Base-by-base conservation (phyloP, 2,113 vertebrate species). In the Chloropsis cyanopogon region DNA sequence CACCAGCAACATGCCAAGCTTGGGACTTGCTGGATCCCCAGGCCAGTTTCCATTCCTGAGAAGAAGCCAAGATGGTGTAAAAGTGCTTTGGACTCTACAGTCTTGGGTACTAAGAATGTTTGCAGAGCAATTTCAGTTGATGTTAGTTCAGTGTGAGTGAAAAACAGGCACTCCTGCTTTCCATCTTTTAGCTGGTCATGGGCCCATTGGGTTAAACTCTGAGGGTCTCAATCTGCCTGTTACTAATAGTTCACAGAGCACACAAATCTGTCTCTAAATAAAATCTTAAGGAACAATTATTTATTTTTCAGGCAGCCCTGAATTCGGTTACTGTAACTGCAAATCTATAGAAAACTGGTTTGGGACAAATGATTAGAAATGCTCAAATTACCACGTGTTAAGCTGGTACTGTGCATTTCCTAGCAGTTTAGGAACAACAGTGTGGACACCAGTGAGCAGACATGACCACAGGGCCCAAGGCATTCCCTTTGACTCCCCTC, bases 381-480 rank as follows among this genome's bases (percentile, higher is more conserved):
- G 5, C 11, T 79, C 21, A 26, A 49, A 53, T 44, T 60, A 33
- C 19, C 22, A 41, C 0, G 0, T 47, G 57, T 31, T 75, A 70
- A 57, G 14, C 12, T 8, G 6, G 17, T 47, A 59, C 17, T 47
- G 28, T 11, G 0, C 24, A 29, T 28, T 56, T 76, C 49, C 61
- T 41, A 56, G 3, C n/a, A n/a, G 20, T 83, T 77, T 31, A n/a
- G 35, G 37, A 87, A 21, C 28, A 66, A 14, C 0, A 0, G 7
- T 2, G 1, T 20, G 53, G 64, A 68, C 11, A 25, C 21, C 4
- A 6, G 53, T 2, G 19, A 75, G 24, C 19, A 69, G 35, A 24
- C n/a, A n/a, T 3, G 15, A 12, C 11, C 50, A 60, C 10, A 54
- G 28, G 54, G 23, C 24, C 52, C 64, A 72, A 37, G 22, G 3